Conservation (phyloP, 2,113 vertebrate genomes). For the Leucosticte australis region DNA sequence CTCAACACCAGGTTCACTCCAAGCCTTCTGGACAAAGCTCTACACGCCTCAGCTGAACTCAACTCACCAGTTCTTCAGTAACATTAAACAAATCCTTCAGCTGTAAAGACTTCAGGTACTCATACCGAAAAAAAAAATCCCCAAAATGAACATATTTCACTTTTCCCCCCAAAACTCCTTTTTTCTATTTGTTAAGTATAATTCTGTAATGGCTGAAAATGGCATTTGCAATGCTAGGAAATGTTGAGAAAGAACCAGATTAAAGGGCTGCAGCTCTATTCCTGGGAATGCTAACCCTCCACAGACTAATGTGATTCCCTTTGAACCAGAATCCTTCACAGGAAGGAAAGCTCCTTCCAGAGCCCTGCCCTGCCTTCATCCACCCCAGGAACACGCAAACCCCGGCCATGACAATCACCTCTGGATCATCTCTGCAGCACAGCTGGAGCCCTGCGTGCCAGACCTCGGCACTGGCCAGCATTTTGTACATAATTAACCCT, state of each 20-base stretch:
- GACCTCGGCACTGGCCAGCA: constrained; percentile 11
- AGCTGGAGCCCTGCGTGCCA: constrained; percentile 49
- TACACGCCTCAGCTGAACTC: not conserved
- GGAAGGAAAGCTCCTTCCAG: not conserved
- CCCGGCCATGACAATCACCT: constrained; percentile 21
- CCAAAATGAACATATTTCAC: not conserved
- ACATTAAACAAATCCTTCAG: not conserved
- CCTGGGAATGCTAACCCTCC: not conserved
- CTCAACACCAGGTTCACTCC: not conserved
- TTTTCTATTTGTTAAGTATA: not conserved
- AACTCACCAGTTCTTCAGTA: not conserved
- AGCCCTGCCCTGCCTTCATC: not conserved
- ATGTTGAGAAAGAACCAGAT: not conserved
- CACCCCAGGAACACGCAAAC: not conserved
- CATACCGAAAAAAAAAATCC: not conserved
- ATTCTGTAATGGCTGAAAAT: not conserved
- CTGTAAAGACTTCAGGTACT: not conserved
- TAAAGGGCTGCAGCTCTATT: not conserved
- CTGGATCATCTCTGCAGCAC: constrained; percentile 44
- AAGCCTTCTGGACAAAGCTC: not conserved
- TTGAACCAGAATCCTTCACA: not conserved
- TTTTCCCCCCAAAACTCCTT: fast-evolving
- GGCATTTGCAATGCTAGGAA: not conserved
- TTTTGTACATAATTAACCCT: constrained; percentile 56
- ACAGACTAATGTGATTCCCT: fast-evolving